These are phyloP conservation scores for Oxygymnocypris stewartii DNA, from an alignment of 2,113 vertebrate species.

Conservation along the genomic window DNA sequence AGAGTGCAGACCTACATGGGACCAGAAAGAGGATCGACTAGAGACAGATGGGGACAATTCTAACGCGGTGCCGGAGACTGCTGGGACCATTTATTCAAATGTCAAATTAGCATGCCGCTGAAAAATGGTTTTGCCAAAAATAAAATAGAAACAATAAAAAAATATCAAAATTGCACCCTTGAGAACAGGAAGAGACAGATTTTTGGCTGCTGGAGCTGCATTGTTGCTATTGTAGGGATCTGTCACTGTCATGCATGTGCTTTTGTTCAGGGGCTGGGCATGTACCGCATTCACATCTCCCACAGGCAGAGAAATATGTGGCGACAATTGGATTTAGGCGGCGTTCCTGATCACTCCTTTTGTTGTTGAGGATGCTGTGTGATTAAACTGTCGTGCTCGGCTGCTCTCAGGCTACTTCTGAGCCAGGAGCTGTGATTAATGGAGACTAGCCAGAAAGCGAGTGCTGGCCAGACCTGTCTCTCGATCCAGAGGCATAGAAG, in stretches of 20 bases:
- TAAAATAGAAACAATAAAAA: constrained; percentile 58
- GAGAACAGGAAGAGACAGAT: constrained; percentile 61
- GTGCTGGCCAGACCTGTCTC: neutral
- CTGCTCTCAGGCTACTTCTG: constrained; percentile 23
- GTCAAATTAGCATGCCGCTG: constrained; percentile 78
- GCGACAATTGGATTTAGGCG: constrained; percentile 59
- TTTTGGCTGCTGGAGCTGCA: constrained; percentile 31
- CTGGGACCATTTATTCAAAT: constrained; percentile 79
- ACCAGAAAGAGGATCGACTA: constrained; percentile 71
- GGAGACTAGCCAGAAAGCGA: constrained; percentile 17
- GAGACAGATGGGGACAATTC: constrained; percentile 79
- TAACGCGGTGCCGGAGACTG: constrained; percentile 59
- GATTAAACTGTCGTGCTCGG: constrained; percentile 13
- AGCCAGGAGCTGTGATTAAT: constrained; percentile 33
- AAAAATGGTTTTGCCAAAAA: constrained; percentile 74
- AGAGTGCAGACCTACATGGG: constrained; percentile 63
- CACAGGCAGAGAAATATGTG: constrained; percentile 61
- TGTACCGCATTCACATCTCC: constrained; percentile 53
- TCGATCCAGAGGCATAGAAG: constrained; percentile 16
- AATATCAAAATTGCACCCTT: constrained; percentile 65
- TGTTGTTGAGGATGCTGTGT: constrained; percentile 15
- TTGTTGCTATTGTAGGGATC: neutral
- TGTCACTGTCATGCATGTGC: constrained; percentile 40
- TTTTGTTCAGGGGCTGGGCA: constrained; percentile 21
- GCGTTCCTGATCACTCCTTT: constrained; percentile 57